Base-by-base conservation (phyloP, 2,797 vertebrate genomes). In the Peromyscus melanophrys region DNA sequence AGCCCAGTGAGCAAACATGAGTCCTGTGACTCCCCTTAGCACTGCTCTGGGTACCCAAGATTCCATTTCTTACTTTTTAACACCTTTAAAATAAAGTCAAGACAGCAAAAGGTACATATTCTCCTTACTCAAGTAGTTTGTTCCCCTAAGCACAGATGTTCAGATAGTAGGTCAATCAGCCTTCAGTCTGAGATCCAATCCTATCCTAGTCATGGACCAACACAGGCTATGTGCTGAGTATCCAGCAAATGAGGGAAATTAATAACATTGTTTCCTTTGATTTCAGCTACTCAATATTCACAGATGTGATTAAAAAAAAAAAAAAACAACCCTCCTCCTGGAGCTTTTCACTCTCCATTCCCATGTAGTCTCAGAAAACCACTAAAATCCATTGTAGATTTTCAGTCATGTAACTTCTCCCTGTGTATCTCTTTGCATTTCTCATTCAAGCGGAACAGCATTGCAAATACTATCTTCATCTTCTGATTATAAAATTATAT, bases 401-500 rank as follows among this genome's bases (percentile, higher is more conserved):
- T 88, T 52, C n/a, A 85, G 52, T 46, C n/a, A 63, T 73, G 19
- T 13, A 59, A 61, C 81, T 29, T 63, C 61, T 80, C n/a, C 4
- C 52, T 37, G 34, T 40, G 31, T 31, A 29, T 87, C 1, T 75
- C 55, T 81, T 29, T 71, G 46, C 52, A 73, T 10, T 69, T 83
- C 71, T 69, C 83, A 92, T 73, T 89, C 37, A 85, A 73, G 52
- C 77, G n/a, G 14, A 75, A n/a, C n/a, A 65, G 69, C 25, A 65
- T 0, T 71, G 10, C 34, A 84, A 59, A 40, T 31, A 75, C 43
- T 52, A 55, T 19, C 57, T 76, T 52, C 83, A 34, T 31, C 34
- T 85, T 71, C 59, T n/a, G 73, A 81, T n/a, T 49, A 82, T 4
- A 77, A 93, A 87, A 69, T 65, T 49, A 90, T 10, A n/a, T 59